Evolutionary conservation across 2,888 invertebrate genomes (phyloP), one percentile per base, ranked within the genome.

Genomic region (Cynaeus angustus): DNA sequence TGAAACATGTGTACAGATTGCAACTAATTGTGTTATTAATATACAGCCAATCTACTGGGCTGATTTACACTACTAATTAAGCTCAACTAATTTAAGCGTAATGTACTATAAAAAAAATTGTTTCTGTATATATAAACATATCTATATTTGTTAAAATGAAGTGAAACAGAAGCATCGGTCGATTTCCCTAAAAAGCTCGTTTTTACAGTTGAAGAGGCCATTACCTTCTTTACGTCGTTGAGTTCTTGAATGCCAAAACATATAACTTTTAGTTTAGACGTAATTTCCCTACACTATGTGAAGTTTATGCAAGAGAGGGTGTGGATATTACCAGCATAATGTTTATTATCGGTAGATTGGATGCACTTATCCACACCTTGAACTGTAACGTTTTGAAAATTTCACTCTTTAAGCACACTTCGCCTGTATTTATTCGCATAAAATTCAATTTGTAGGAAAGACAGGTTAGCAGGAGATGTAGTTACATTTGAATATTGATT

Each of bases 101-200:
- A 4, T 16, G 10, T 10, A 1, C 10, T 41, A 10, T 41, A 1
- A 1, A 41, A 13, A 5, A 7, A 38, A 38, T 38, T n/a, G 10
- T 41, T 41, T 12, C 6, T 41, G 12, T 6, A 12, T 12, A 10
- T n/a, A 6, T 37, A 13, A 12, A 12, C 41, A 41, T n/a, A 41
- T n/a, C n/a, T n/a, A 55, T 55, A 38, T 56, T 56, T 21, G 37
- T 33, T 56, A 10, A 45, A 58, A 58, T 59, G 41, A 59, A 59
- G 26, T 26, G 45, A 10, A 9, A 5, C 14, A 8, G 9, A 4
- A 13, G 33, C 26, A 64, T 64, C 53, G 38, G 12, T 13, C 52
- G 53, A 64, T 64, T 64, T 64, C 64, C 64, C 64, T 14, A 12
- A 53, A 52, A 53, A 64, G n/a, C 64, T 53, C 52, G 52, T 64